Conservation (phyloP, 2,113 vertebrate species). For the Apodemus sylvaticus region DNA sequence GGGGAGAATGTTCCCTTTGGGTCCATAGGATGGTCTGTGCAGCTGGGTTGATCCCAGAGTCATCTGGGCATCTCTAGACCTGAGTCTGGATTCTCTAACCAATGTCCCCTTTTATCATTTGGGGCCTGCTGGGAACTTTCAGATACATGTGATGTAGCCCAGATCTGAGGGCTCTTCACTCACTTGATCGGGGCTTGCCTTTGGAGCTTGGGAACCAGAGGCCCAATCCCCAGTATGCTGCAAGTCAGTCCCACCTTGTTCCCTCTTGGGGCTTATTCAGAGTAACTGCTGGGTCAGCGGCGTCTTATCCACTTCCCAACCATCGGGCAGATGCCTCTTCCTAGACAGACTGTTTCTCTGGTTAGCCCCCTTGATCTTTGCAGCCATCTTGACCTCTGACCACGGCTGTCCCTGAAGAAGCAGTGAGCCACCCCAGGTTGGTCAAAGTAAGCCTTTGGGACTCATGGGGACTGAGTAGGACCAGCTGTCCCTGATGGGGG, state of each 20-base stretch:
- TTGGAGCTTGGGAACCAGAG: too few relatives aligned
- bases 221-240: too few relatives aligned
- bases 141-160: background rate
- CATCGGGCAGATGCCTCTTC: background rate
- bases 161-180: background rate
- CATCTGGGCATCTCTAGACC: background rate
- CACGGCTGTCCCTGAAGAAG: rapidly evolving
- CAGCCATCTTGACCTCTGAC: background rate
- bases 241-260: background rate
- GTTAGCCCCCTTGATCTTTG: background rate
- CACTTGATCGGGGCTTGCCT: too few relatives aligned
- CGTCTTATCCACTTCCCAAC: background rate
- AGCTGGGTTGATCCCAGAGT: background rate
- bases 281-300: background rate
- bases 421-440: background rate
- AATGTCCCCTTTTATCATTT: background rate
- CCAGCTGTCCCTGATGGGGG: background rate
- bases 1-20: background rate
- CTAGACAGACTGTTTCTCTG: background rate
- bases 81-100: background rate
- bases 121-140: background rate
- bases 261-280: background rate
- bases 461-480: too few relatives aligned
- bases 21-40: background rate
- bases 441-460: background rate